Evolutionary conservation across 2,113 vertebrate species (phyloP).

Genomic region (Ancistrus triradiatus): DNA sequence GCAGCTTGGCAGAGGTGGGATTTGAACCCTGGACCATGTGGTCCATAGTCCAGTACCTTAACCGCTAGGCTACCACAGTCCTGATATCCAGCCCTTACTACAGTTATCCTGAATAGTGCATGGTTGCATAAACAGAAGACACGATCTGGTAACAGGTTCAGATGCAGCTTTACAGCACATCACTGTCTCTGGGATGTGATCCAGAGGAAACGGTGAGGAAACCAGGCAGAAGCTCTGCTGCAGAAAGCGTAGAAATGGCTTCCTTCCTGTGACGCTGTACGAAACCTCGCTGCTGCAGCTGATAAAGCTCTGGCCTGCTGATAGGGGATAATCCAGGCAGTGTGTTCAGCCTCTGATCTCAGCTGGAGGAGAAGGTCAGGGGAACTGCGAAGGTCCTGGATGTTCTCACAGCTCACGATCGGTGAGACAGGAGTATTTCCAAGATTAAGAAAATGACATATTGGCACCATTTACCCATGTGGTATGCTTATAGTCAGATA

Average conservation of each 20-base stretch:
- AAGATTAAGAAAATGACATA: neutral
- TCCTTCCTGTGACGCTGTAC: constrained; percentile 40
- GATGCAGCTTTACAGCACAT: too few species aligned
- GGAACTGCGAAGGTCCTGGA: constrained; percentile 2
- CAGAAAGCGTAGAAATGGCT: constrained; percentile 21
- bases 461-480: neutral
- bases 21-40: too few species aligned
- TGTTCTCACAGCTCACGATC: constrained; percentile 11
- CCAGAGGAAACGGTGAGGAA: constrained; percentile 17
- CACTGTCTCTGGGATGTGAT: constrained; percentile 4
- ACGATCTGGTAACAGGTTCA: too few species aligned
- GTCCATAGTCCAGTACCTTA: too few species aligned
- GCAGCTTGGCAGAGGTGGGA: too few species aligned
- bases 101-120: too few species aligned
- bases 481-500: neutral
- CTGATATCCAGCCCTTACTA: too few species aligned
- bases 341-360: neutral
- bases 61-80: too few species aligned
- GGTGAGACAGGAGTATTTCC: constrained; percentile 6
- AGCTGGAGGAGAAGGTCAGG: constrained; percentile 4
- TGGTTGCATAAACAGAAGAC: too few species aligned
- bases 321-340: constrained; percentile 9
- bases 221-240: constrained; percentile 12
- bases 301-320: constrained; percentile 13
- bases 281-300: neutral